phyloP scores from a whole-genome alignment of 2,888 invertebrate genomes.

The Zygaena filipendulae region DNA sequence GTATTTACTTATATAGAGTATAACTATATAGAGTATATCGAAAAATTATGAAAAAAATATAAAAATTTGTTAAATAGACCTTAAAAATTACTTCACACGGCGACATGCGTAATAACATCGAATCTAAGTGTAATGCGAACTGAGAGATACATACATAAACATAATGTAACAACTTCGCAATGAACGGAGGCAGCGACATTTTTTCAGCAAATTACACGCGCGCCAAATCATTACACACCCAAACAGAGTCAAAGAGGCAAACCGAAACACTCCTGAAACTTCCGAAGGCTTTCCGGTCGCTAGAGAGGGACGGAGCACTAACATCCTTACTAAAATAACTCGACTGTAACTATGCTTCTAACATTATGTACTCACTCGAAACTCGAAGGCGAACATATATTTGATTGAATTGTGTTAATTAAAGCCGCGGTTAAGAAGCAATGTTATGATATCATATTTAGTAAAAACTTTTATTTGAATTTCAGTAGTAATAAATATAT shows the following conservation, averaged over 20 bases:
- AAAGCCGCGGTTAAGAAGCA: no score
- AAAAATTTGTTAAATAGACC: no score
- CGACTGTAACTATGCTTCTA: conserved; percentile 25
- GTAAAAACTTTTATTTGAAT: no score
- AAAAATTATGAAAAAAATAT: no score
- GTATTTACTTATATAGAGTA: no score
- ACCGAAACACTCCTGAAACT: conserved; percentile 61
- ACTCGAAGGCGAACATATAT: conserved; percentile 11
- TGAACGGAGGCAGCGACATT: conserved; percentile 42
- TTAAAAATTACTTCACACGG: no score
- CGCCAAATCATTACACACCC: conserved; percentile 64
- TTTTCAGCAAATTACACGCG: conserved; percentile 60
- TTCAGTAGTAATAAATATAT: no score
- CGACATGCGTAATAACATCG: no score
- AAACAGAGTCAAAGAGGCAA: conserved; percentile 66
- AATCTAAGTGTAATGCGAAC: no score
- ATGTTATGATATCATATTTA: no score
- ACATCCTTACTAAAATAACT: conserved; percentile 29
- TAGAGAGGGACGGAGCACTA: conserved; percentile 36
- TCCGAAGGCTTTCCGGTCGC: conserved; percentile 51
- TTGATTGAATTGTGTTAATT: conserved; percentile 12
- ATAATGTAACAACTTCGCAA: conserved; percentile 29
- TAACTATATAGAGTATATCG: no score
- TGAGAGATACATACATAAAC: no score
- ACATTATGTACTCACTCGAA: neutral